Base-by-base conservation (phyloP, 2,797 vertebrate genomes). In the Clarias fuscus region DNA sequence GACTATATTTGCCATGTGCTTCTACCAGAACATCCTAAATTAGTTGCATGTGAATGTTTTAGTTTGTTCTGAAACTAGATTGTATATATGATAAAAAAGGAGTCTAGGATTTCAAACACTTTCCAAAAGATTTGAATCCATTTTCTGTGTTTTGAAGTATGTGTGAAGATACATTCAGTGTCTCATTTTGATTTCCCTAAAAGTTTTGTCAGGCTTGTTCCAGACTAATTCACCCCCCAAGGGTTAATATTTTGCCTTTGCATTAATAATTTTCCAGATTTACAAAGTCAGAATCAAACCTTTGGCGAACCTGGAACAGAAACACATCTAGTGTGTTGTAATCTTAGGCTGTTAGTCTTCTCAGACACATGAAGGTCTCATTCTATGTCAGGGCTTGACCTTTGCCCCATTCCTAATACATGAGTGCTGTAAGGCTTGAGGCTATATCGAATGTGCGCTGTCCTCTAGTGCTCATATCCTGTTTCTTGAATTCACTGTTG, bases 381-480 rank as follows among this genome's bases (percentile, higher is more conserved):
- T 56, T 59, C 15, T 59, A 27, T 85, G 67, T 76, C 86, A 33
- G 77, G 1, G 17, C 53, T 62, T 84, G 77, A 84, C 77, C 67
- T 67, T 67, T 61, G 43, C n/a, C 15, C 82, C 20, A 53, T 81
- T 58, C 80, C 65, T 79, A 79, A 87, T 87, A 81, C 43, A 40
- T 15, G 33, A 79, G 61, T 22, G 67, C 56, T 22, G 75, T 71
- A 82, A 61, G 53, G 65, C 27, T 81, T 56, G 56, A 67, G 27
- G 59, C 43, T 75, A 53, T 86, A 75, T 86, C 73, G 77, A 84
- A 82, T 83, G 83, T 65, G 14, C 22, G 70, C 80, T 37, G 27
- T 86, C 71, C 83, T 84, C 76, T 40, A 72, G 68, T 22, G 43
- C 73, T 61, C 48, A 67, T 67, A 75, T 76, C 64, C 58, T 70